phyloP scores from a whole-genome alignment of 2,113 vertebrate genomes.

The Paracanthobrama guichenoti region DNA sequence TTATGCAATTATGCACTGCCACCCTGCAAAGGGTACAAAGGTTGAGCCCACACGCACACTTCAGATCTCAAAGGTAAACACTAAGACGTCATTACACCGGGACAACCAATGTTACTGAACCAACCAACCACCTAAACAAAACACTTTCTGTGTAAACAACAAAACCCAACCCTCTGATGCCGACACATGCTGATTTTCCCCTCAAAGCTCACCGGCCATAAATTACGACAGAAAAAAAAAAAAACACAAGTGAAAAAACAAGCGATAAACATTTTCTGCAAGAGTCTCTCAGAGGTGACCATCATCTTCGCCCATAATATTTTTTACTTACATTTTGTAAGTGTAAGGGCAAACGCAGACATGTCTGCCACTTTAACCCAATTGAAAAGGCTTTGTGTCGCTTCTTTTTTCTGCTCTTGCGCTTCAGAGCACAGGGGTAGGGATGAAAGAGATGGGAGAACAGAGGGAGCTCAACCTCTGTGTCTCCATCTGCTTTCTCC shows the following conservation, averaged over 20 bases:
- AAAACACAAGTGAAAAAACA: slow-evolving; percentile 35
- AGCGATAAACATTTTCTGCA: slow-evolving; percentile 53
- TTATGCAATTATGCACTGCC: not conserved
- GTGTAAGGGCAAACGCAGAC: slow-evolving; percentile 1
- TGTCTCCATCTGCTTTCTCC: slow-evolving; percentile 72
- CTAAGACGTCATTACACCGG: slow-evolving; percentile 60
- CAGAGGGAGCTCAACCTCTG: slow-evolving; percentile 64
- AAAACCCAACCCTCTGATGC: slow-evolving; percentile 20
- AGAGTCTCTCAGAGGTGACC: not conserved
- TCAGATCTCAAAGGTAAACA: slow-evolving; percentile 65
- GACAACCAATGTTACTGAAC: slow-evolving; percentile 46
- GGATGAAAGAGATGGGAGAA: slow-evolving; percentile 65
- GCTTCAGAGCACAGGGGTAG: slow-evolving; percentile 50
- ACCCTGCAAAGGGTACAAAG: slow-evolving; percentile 16
- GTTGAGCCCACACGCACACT: slow-evolving; percentile 37
- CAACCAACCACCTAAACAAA: slow-evolving; percentile 44
- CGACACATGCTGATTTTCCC: slow-evolving; percentile 24
- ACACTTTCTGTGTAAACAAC: slow-evolving; percentile 50
- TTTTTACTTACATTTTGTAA: not conserved
- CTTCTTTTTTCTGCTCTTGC: slow-evolving; percentile 47
- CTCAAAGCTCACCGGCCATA: not conserved
- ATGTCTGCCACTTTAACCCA: not conserved
- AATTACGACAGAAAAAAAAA: not conserved
- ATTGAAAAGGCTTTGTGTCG: slow-evolving; percentile 44
- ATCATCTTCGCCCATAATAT: not conserved